Evolutionary conservation across 2,113 vertebrate genomes (phyloP).

Genomic region (Sinosuthora webbiana): DNA sequence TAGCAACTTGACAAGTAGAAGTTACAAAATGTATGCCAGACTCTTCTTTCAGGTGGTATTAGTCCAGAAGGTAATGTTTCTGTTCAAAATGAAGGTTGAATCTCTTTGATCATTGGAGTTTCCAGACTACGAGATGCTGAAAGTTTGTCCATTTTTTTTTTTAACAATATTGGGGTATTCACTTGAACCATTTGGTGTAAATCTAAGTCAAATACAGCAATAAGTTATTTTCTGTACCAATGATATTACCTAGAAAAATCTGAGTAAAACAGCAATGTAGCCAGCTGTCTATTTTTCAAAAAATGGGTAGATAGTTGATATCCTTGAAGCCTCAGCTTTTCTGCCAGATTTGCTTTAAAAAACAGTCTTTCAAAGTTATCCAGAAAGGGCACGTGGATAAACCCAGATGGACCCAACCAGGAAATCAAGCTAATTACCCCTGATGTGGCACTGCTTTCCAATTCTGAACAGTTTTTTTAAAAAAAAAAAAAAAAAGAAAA

Average conservation of each 20-base stretch:
- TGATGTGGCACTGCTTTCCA: not conserved
- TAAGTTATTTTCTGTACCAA: not conserved
- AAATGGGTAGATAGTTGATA: not conserved
- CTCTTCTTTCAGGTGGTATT: not conserved
- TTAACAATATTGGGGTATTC: accelerated
- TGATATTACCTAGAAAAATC: not conserved
- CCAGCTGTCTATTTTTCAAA: not conserved
- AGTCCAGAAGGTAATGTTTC: not conserved
- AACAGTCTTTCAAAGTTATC: not conserved
- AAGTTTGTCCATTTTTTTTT: not conserved
- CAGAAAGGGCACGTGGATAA: not conserved
- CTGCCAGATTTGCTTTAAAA: not conserved
- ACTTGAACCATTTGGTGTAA: not conserved
- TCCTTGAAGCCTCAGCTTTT: not conserved
- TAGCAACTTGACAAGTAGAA: not conserved
- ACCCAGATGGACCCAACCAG: not conserved
- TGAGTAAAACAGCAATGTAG: not conserved
- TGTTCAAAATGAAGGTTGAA: not conserved
- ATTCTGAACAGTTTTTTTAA: not conserved
- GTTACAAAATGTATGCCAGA: not conserved
- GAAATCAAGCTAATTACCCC: not conserved
- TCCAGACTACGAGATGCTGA: not conserved
- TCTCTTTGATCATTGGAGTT: not conserved
- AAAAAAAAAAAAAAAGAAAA: slow-evolving; percentile 17
- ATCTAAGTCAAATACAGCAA: not conserved